Base-by-base conservation (phyloP, 1,140 invertebrate species). In the Atopsyche davidsoni region DNA sequence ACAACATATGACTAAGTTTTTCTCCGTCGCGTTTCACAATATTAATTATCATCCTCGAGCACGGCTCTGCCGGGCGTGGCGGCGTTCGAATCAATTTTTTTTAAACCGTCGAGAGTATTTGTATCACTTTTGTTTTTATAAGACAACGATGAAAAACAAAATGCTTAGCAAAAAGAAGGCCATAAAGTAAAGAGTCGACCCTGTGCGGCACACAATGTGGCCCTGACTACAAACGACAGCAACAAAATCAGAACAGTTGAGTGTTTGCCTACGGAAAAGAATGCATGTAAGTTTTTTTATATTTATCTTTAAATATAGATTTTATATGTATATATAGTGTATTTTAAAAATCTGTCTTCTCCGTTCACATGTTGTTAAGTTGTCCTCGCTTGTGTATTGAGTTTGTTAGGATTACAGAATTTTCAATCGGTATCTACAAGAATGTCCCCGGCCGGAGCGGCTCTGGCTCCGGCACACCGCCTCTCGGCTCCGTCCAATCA, bases 401-500 rank as follows among this genome's bases (percentile, higher is more conserved):
- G 23, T 47, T 31, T 34, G 24, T 47, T 39, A 49, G 43, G 43
- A 45, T 45, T 34, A 42, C 42, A 35, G 43, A 52, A 51, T 56
- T 51, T 51, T 51, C 38, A 53, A 57, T 53, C 28, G 45, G 44
- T 57, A 57, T 57, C 55, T 57, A 57, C 55, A 57, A 53, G 28
- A 45, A 46, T 49, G 17, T 57, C 49, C 45, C 38, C 38, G 42
- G 41, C 13, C 34, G 23, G 24, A 51, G 45, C 36, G 46, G 28
- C 32, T 46, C 11, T 21, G 35, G 22, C 35, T 4, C 31, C 31
- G 16, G 13, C 23, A 47, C 32, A n/a, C 46, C 43, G 23, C 39
- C 41, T 35, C 31, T 45, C 50, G 34, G 50, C 49, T 40, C 50
- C 41, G 35, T 38, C 46, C 46, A 45, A 18, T 19, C 17, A 23